Evolutionary conservation across 2,797 vertebrate species (phyloP), one percentile per base, ranked within the genome.

Genomic region (Phalloptychus januarius): DNA sequence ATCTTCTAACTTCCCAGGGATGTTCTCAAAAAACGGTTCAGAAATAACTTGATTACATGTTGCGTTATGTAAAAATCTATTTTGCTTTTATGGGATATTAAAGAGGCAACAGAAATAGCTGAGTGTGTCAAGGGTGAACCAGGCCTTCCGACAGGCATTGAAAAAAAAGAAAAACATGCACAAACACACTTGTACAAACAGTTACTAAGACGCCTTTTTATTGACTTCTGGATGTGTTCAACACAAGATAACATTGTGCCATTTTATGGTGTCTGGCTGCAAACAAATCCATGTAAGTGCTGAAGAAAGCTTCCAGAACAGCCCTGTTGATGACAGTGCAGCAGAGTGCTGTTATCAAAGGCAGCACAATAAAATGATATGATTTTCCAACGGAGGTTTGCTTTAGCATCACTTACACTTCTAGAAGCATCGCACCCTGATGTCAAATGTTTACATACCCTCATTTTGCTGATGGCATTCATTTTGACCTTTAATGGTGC

Each of bases 181-280:
- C 33, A 72, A 50, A 82, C 72, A 80, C 25, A 70, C 72, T 61
- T 75, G 77, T 23, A 61, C 20, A 81, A 54, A 77, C 63, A 71
- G 44, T 74, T 69, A 71, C 71, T 45, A 4, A 72, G 54, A 70
- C 81, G 25, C 52, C 56, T 82, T 85, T 67, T 85, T 80, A 85
- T 77, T 83, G 87, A 83, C 58, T 48, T 65, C 67, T 23, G 7
- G 58, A 81, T 77, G 54, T 77, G 76, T 69, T 86, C 83, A 83
- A 86, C 80, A 71, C 73, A 40, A 79, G 74, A 86, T 79, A 88
- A 85, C 44, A 63, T 11, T 16, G 72, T 82, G 74, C 5, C 25
- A 74, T 82, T 90, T 86, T 82, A 85, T 81, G 61, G 74, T 58
- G 18, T 58, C 25, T 74, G 48, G 71, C 82, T 71, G 71, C 67